Evolutionary conservation across 30 jellyfish, hydroid and myxozoan genomes (phyloP).

Genomic region (Hydra vulgaris): DNA sequence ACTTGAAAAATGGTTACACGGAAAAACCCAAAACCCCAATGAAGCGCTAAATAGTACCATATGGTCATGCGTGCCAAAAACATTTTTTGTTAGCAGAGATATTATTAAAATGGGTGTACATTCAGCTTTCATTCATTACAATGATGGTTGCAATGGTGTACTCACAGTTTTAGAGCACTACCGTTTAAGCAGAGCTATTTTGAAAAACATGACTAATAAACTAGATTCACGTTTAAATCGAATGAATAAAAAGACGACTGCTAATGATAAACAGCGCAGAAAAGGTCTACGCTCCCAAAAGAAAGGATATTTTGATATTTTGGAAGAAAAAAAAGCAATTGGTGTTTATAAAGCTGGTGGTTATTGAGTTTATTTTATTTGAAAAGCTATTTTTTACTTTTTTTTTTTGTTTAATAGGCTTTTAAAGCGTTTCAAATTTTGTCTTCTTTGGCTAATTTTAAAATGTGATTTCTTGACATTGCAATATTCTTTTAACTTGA

Average conservation of each 20-base stretch:
- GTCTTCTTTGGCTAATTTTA: background rate
- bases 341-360: background rate
- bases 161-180: background rate
- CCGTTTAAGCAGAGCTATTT: background rate
- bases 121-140: conserved; percentile 1
- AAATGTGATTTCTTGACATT: background rate
- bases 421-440: background rate
- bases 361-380: background rate
- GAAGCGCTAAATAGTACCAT: background rate
- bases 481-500: background rate
- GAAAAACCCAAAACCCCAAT: conserved; percentile 6
- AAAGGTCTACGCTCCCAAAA: background rate
- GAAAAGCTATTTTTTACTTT: background rate
- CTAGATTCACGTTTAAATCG: background rate
- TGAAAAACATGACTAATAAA: no score
- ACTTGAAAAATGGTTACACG: conserved; percentile 4
- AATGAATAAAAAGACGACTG: background rate
- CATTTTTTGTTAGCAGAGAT: background rate
- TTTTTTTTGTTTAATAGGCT: background rate
- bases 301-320: background rate
- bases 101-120: background rate
- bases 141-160: conserved; percentile 8
- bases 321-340: background rate
- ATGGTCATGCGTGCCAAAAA: background rate
- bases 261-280: conserved; percentile 1